Base-by-base conservation (phyloP, 2,888 invertebrate genomes). In the Polydrusus tereticollis region DNA sequence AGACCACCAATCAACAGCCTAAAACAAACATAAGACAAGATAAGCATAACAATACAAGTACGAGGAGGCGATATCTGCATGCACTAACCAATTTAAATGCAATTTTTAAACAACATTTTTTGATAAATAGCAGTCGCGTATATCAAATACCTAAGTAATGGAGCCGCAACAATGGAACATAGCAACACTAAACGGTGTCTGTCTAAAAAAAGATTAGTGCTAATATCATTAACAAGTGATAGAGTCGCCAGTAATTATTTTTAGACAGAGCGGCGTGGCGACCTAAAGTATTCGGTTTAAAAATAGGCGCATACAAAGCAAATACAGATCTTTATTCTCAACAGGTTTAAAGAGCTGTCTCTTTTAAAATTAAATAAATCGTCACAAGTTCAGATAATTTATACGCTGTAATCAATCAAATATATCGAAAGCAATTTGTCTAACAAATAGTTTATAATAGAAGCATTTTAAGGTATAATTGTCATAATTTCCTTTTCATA, bases 1-100 rank as follows among this genome's bases (percentile, higher is more conserved):
- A 29, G 97, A 97, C 99, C 99, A 99, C 98, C 98, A 99, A 87
- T 99, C 99, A 5, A 98, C 98, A 59, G 97, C 95, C 93, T 96
- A 88, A 23, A 85, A 85, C 81, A 82, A 86, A 86, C 77, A 77
- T 68, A 73, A 16, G 45, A 43, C 1, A 26, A 20, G 23, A 1
- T 45, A 20, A 45, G 21, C 6, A 18, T 4, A 43, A 43, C 12
- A n/a, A n/a, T n/a, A n/a, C n/a, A n/a, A n/a, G n/a, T n/a, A n/a
- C n/a, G n/a, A n/a, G n/a, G n/a, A n/a, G n/a, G n/a, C n/a, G n/a
- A n/a, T n/a, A n/a, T n/a, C n/a, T n/a, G n/a, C n/a, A n/a, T n/a
- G n/a, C n/a, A n/a, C n/a, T n/a, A n/a, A n/a, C n/a, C n/a, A n/a
- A 12, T 36, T 36, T 12, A 14, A 41, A 41, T 14, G n/a, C n/a